These are phyloP conservation scores for Leptogaster cylindrica DNA, from an alignment of 2,888 invertebrate species.

Conservation along the genomic window DNA sequence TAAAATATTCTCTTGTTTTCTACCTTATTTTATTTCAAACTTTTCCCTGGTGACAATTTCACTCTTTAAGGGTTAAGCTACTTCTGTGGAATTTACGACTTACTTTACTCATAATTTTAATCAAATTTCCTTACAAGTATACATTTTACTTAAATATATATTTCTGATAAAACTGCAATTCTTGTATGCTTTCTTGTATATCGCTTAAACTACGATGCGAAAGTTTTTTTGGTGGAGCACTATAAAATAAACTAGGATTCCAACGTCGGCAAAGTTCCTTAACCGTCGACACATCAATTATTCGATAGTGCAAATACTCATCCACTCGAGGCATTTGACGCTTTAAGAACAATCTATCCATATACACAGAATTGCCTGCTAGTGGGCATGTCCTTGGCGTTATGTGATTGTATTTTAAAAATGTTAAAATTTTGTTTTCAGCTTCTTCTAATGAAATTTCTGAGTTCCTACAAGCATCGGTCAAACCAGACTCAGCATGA, in stretches of 20 bases:
- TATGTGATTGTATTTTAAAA: slow-evolving; percentile 66
- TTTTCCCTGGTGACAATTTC: no score
- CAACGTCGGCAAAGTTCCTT: slow-evolving; percentile 85
- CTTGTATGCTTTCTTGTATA: slow-evolving; percentile 83
- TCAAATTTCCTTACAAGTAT: no score
- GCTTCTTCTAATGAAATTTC: slow-evolving; percentile 70
- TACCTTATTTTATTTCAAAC: no score
- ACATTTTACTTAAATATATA: slow-evolving; percentile 25
- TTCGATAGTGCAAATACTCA: slow-evolving; percentile 85
- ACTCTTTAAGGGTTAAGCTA: no score
- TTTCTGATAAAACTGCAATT: slow-evolving; percentile 79
- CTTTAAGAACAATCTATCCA: slow-evolving; percentile 81
- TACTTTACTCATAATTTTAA: no score
- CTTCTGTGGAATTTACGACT: no score
- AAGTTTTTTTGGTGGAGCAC: slow-evolving; percentile 69
- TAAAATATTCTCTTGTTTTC: background rate
- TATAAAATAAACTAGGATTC: slow-evolving; percentile 69
- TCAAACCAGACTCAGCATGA: slow-evolving; percentile 85
- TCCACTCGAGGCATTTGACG: slow-evolving; percentile 83
- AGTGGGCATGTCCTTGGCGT: slow-evolving; percentile 71
- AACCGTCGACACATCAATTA: slow-evolving; percentile 89
- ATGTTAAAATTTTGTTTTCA: slow-evolving; percentile 74
- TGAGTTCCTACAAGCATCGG: slow-evolving; percentile 74
- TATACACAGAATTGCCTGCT: slow-evolving; percentile 87
- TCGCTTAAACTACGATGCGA: slow-evolving; percentile 80